Percentiles rank a stretch among this genome's conserved stretches.
Conservation (phyloP, 2,797 vertebrate species). For the Oryzias dopingdopingensis region DNA sequence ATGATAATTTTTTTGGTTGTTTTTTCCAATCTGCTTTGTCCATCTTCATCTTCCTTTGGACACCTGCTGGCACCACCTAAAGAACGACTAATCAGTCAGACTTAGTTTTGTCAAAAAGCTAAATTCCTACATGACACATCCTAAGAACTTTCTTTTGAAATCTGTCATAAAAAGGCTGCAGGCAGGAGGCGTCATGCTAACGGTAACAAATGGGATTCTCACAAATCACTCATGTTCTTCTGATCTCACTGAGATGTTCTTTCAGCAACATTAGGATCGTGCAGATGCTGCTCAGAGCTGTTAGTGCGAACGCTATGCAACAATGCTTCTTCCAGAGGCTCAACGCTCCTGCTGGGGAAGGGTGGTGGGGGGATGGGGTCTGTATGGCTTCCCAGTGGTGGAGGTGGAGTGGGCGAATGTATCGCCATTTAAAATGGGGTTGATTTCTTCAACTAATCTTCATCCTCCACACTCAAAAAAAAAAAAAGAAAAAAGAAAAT, state of each 20-base stretch:
- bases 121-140: constrained; percentile 33
- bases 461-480: constrained; percentile 40
- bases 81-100: constrained; percentile 6
- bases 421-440: constrained; percentile 46
- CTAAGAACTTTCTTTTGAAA: constrained; percentile 48
- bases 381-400: constrained; percentile 46
- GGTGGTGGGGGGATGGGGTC: constrained; percentile 8
- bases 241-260: constrained; percentile 36
- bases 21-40: constrained; percentile 29
- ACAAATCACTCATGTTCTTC: constrained; percentile 37
- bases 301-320: constrained; percentile 37
- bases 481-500: too few species aligned
- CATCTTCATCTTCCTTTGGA: constrained; percentile 17
- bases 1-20: constrained; percentile 20
- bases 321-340: constrained; percentile 61
- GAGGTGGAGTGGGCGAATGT: constrained; percentile 64
- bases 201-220: constrained; percentile 37
- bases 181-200: constrained; percentile 40
- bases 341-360: neutral
- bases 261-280: constrained; percentile 37
- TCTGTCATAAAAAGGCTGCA: constrained; percentile 46
- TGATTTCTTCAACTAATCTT: constrained; percentile 58
- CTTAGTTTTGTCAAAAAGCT: constrained; percentile 48
- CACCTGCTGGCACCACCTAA: constrained; percentile 21
- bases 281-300: constrained; percentile 21